Base-by-base conservation (phyloP, 2,113 vertebrate species). In the Trogon surrucura region DNA sequence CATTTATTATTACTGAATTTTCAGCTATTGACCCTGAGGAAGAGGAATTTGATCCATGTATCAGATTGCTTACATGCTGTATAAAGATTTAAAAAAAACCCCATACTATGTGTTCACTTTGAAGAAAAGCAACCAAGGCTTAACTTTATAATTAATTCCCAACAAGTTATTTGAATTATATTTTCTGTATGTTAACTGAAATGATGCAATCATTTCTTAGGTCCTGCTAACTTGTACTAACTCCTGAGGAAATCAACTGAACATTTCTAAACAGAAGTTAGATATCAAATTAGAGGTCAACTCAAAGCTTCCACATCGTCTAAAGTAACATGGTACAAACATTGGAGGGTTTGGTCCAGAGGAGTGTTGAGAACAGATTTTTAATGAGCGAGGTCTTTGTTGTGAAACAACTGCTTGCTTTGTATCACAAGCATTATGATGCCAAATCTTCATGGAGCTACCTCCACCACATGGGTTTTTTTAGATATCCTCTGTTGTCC, bases 1-100 rank as follows among this genome's bases (percentile, higher is more conserved):
- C 79, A 95, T 93, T 92, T 84, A 74, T 48, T 60, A 6, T 22
- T 26, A 61, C 61, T 80, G 81, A 88, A 73, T 94, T 88, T 89
- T 80, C 53, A 58, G 30, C 38, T 77, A 61, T 41, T 54, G 27
- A 80, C 71, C 23, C 79, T 5, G 47, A 71, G 3, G 6, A 91
- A 51, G 87, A 92, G 47, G 58, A 80, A 90, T 79, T 54, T 57
- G 50, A 91, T 61, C 62, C 34, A 60, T 14, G 23, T 29, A 58
- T 79, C 32, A 25, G 11, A 72, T 27, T 65, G n/a, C 29, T 86
- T 26, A 64, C 60, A 62, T 1, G 8, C 5, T 72, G 30, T 8
- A 32, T 10, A 88, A 25, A 64, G 90, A 78, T 54, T 17, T 10
- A 56, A 56, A 56, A 56, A 56, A 30, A 54, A 30, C 36, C 7